These are phyloP conservation scores for Hemiprocne comata DNA, from an alignment of 2,113 vertebrate species.

Conservation along the genomic window DNA sequence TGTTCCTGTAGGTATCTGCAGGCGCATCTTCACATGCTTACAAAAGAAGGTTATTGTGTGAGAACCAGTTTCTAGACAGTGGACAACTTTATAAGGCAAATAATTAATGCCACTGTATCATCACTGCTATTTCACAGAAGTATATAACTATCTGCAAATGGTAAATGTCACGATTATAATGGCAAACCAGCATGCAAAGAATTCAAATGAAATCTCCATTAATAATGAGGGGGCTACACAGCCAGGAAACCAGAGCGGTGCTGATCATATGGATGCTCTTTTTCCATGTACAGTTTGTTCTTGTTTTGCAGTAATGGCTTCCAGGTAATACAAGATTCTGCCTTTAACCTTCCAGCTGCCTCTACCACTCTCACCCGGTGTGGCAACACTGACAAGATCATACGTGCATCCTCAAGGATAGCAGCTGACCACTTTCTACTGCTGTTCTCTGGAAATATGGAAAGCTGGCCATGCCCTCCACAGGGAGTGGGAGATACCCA, in stretches of 20 bases:
- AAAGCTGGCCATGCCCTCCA: not conserved
- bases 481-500: not conserved
- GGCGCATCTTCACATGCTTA: not conserved
- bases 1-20: not conserved
- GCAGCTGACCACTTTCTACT: not conserved
- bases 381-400: not conserved
- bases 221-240: not conserved
- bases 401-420: not conserved
- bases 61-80: not conserved
- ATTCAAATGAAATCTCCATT: constrained; percentile 7
- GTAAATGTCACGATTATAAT: constrained; percentile 37
- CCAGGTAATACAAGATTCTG: not conserved
- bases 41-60: not conserved
- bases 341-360: not conserved
- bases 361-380: not conserved
- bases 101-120: constrained; percentile 13
- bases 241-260: not conserved
- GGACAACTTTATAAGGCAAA: not conserved
- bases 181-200: not conserved
- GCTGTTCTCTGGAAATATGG: not conserved
- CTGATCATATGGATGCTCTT: not conserved
- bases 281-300: rapidly evolving
- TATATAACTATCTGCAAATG: not conserved
- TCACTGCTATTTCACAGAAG: constrained; percentile 10
- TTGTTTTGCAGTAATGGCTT: not conserved